These are phyloP conservation scores for Pygmarrhopalites habei DNA, from an alignment of 1,140 invertebrate species.

Conservation along the genomic window DNA sequence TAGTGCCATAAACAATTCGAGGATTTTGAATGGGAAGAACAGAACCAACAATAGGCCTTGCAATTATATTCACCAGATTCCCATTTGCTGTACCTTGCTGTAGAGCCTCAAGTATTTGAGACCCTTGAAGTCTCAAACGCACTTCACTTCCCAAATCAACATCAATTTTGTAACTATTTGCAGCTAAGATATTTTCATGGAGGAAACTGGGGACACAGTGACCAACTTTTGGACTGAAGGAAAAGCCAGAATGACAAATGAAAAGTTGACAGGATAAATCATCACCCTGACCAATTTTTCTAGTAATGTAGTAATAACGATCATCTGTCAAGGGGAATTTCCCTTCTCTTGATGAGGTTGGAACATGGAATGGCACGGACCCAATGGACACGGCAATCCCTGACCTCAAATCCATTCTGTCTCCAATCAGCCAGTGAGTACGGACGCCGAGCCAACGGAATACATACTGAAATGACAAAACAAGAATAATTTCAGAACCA, in stretches of 20 bases:
- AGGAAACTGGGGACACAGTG: constrained; percentile 33
- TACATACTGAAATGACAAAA: constrained; percentile 6
- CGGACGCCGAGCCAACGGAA: constrained; percentile 24
- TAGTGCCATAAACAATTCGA: constrained; percentile 20
- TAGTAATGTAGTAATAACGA: constrained; percentile 30
- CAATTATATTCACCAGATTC: no score
- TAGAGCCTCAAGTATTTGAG: constrained; percentile 9
- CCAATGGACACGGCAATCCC: constrained; percentile 26
- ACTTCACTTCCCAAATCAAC: constrained; percentile 17
- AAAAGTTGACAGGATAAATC: constrained; percentile 13
- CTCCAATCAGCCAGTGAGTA: constrained; percentile 23
- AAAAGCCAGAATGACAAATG: constrained; percentile 37
- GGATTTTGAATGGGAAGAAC: neutral
- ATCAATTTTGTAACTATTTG: constrained; percentile 26
- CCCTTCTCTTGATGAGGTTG: constrained; percentile 13
- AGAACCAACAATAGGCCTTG: constrained; percentile 14
- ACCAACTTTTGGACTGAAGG: constrained; percentile 25
- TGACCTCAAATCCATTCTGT: constrained; percentile 27
- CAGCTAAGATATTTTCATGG: constrained; percentile 30
- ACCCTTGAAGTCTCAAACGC: constrained; percentile 9
- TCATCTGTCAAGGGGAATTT: constrained; percentile 26
- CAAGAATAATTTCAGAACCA: neutral
- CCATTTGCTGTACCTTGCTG: no score
- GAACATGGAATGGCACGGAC: constrained; percentile 29
- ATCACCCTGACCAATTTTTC: neutral